A percentile compares a stretch with the other conserved stretches of the same genome.
Conservation (phyloP, 2,888 invertebrate genomes). For the Drosophila falleni region DNA sequence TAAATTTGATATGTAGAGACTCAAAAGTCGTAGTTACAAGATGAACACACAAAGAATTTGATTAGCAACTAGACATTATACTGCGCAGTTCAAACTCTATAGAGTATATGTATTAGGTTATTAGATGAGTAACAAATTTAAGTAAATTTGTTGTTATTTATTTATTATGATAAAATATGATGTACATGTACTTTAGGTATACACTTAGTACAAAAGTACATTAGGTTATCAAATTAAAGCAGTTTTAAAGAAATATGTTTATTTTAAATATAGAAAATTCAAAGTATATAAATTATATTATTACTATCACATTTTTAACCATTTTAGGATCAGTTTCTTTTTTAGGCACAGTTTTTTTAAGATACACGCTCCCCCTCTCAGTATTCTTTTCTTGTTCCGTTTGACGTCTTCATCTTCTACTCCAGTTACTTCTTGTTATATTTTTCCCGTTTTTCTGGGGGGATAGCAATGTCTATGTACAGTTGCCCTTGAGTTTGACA, state of each 20-base stretch:
- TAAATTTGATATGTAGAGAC: neutral
- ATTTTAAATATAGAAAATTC: too few species aligned
- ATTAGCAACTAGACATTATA: neutral
- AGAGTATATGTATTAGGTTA: neutral
- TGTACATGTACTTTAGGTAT: too few species aligned
- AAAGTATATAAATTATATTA: too few species aligned
- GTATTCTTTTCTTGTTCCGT: neutral
- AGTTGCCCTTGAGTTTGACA: constrained; percentile 60
- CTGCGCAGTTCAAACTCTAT: neutral
- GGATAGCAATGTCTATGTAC: constrained; percentile 36
- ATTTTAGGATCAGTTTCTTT: neutral
- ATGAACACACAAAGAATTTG: constrained; percentile 1
- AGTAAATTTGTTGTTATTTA: neutral
- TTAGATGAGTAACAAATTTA: neutral
- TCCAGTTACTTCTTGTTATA: constrained; percentile 3
- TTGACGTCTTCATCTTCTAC: constrained; percentile 13
- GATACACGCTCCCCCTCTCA: too few species aligned
- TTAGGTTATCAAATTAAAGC: too few species aligned
- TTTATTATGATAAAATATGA: neutral
- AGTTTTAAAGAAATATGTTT: too few species aligned
- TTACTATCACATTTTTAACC: too few species aligned
- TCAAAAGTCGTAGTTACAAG: constrained; percentile 3
- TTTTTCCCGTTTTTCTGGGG: neutral
- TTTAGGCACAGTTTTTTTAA: too few species aligned
- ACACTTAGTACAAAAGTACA: too few species aligned